phyloP scores from a whole-genome alignment of 2,797 vertebrate genomes.

The Apogon talboti region DNA sequence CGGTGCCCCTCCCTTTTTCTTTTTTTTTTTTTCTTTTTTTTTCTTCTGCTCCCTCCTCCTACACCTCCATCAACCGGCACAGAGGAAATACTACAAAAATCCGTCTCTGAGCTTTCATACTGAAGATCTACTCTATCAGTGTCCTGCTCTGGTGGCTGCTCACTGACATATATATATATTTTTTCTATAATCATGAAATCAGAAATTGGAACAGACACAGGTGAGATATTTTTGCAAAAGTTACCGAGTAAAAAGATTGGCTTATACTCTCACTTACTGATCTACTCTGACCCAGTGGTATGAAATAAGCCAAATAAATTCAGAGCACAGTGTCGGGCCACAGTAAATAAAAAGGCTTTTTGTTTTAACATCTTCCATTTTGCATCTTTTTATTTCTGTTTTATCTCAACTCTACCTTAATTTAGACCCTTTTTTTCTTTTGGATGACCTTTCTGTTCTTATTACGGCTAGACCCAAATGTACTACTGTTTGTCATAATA shows the following conservation, averaged over 20 bases:
- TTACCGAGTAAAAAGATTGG: constrained; percentile 14
- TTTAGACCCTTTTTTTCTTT: no score
- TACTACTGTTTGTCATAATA: no score
- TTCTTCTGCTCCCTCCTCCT: constrained; percentile 15
- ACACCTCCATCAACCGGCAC: constrained; percentile 44
- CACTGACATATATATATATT: constrained; percentile 25
- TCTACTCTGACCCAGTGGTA: neutral
- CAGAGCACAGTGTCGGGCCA: no score
- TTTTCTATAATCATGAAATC: constrained; percentile 48
- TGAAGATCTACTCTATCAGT: constrained; percentile 41
- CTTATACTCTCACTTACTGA: constrained; percentile 4
- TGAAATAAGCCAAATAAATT: constrained; percentile 16
- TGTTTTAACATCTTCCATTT: no score
- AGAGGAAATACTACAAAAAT: constrained; percentile 45
- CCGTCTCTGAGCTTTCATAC: constrained; percentile 31
- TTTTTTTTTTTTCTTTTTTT: no score
- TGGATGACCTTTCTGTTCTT: no score
- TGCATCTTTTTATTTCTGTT: no score
- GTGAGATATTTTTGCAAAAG: constrained; percentile 16
- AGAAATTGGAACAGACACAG: constrained; percentile 34
- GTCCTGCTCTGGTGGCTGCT: constrained; percentile 48
- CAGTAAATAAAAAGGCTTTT: no score
- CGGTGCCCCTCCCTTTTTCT: constrained; percentile 16
- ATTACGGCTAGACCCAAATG: no score
- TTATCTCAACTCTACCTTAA: no score